phyloP scores from a whole-genome alignment of 2,797 vertebrate species.

The Pangasius mekongensis region DNA sequence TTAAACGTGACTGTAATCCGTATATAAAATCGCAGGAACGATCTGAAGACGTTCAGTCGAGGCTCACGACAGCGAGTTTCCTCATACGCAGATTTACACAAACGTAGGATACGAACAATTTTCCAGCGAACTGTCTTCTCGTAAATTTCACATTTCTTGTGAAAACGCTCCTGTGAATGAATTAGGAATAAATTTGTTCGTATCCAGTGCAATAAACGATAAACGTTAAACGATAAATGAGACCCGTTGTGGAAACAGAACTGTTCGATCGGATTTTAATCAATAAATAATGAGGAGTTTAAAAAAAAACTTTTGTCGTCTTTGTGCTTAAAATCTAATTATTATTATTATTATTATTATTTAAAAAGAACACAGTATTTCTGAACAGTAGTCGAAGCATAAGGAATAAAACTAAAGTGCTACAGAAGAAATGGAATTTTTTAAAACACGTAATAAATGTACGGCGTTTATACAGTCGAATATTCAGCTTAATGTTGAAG shows the following conservation, averaged over 20 bases:
- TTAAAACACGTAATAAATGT: background rate
- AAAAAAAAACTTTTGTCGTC: background rate
- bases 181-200: no score
- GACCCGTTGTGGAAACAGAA: background rate
- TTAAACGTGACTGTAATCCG: background rate
- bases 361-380: slow-evolving; percentile 24
- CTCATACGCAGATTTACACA: background rate
- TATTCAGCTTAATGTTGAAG: slow-evolving; percentile 27
- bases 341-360: no score
- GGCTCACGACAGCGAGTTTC: background rate
- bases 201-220: background rate
- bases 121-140: background rate
- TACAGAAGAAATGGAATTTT: background rate
- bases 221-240: background rate
- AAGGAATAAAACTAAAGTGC: slow-evolving; percentile 42
- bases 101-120: background rate
- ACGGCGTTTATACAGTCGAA: background rate
- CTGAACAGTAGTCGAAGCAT: slow-evolving; percentile 25
- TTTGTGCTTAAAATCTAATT: background rate
- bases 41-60: background rate
- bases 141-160: background rate
- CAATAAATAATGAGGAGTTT: background rate
- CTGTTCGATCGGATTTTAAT: background rate
- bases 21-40: background rate
- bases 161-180: background rate